Evolutionary conservation across 2,888 invertebrate genomes (phyloP).

Genomic region (Perizoma flavofasciatum): DNA sequence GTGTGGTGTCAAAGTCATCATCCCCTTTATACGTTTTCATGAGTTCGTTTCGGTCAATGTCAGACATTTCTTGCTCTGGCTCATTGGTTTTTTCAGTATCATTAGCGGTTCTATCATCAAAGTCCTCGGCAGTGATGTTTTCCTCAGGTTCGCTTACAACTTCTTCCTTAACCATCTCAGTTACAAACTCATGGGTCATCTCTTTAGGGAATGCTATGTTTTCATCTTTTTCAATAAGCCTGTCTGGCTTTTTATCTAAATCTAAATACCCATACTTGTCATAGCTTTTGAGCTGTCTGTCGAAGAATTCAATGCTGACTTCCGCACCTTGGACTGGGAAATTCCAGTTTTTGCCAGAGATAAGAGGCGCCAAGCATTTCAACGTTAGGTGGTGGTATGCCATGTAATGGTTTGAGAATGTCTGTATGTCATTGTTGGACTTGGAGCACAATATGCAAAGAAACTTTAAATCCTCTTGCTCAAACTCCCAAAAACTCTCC

Average conservation of each 20-base stretch:
- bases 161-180: conserved; percentile 46
- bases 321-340: conserved; percentile 71
- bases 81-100: conserved; percentile 9
- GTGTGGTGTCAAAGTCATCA: conserved; percentile 75
- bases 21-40: conserved; percentile 59
- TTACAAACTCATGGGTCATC: conserved; percentile 4
- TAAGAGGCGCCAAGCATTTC: conserved; percentile 67
- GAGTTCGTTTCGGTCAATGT: conserved; percentile 1
- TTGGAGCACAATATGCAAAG: conserved; percentile 69
- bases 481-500: conserved; percentile 66
- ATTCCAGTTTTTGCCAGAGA: conserved; percentile 67
- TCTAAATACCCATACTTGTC: conserved; percentile 66
- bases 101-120: conserved; percentile 2
- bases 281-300: conserved; percentile 60
- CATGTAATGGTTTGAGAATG: conserved; percentile 75
- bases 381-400: conserved; percentile 75
- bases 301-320: conserved; percentile 65
- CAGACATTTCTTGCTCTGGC: conserved; percentile 1
- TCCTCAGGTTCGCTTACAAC: conserved; percentile 35
- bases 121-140: not conserved
- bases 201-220: not conserved
- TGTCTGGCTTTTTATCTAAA: conserved; percentile 47
- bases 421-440: conserved; percentile 52
- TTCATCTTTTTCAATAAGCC: conserved; percentile 19
- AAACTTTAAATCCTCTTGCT: conserved; percentile 57